phyloP scores from a whole-genome alignment of 2,888 invertebrate genomes.

The Tinea trinotella region DNA sequence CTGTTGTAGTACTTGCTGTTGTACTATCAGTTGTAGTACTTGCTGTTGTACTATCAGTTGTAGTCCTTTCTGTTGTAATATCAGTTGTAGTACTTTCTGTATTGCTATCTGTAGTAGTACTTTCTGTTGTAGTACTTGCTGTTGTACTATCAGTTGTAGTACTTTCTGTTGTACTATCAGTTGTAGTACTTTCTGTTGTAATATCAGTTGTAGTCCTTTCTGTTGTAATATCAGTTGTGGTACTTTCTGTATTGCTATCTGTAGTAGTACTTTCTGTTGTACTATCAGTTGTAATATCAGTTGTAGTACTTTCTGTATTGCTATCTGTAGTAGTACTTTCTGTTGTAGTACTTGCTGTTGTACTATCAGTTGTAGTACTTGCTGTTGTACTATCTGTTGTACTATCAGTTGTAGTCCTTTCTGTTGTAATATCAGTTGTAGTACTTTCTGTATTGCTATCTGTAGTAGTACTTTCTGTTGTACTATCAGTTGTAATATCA shows the following conservation, averaged over 20 bases:
- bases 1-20: constrained; percentile 20
- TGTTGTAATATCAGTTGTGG: background rate
- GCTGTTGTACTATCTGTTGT: background rate
- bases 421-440: background rate
- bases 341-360: background rate
- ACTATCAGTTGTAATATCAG: background rate
- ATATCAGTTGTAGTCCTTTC: background rate
- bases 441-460: constrained; percentile 1
- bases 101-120: background rate
- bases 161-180: background rate
- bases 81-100: constrained; percentile 20
- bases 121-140: background rate
- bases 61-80: constrained; percentile 3
- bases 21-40: constrained; percentile 15
- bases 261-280: background rate
- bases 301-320: background rate
- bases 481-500: background rate
- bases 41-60: constrained; percentile 8
- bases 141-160: constrained; percentile 1
- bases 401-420: background rate
- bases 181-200: background rate
- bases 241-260: background rate
- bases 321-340: background rate
- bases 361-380: background rate
- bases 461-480: background rate